Base-by-base conservation (phyloP, 2,113 vertebrate genomes). In the Phalacrocorax brasilianus region DNA sequence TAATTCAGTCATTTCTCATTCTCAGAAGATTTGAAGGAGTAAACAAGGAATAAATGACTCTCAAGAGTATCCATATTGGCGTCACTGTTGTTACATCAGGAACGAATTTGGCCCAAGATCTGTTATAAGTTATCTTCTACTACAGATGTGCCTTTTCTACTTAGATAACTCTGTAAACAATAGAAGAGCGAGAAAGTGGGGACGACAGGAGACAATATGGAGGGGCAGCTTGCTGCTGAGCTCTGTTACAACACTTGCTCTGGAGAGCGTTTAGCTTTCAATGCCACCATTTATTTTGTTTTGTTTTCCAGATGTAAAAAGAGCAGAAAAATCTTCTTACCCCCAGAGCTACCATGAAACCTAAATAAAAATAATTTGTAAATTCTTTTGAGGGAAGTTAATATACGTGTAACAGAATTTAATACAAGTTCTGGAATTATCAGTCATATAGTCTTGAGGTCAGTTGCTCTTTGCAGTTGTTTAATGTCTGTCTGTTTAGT, bases 1-100 rank as follows among this genome's bases (percentile, higher is more conserved):
- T 96, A 96, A 95, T 96, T 92, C 86, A 70, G 65, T 89, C 59
- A 28, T 95, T 91, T 67, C 89, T 94, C 94, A 83, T 66, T 63
- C 84, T 89, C 85, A 5, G 4, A 96, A 93, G 91, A 77, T 74
- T 55, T 89, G 93, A n/a, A 83, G 81, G 71, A 93, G 26, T 71
- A 95, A 97, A 95, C 71, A 95, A 91, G 42, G 67, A 85, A 33
- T 55, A 88, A 91, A 96, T 63, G 10, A 8, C 67, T 91, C 95
- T 95, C 74, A 62, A 50, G 86, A 59, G 89, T 47, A 77, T 33
- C 66, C 81, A 47, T 33, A 14, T 4, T 95, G 91, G 75, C 81
- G n/a, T 97, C 95, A 95, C 62, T 55, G 80, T 72, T 58, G 28
- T 82, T 72, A 47, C 81, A 85, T 63, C 93, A 94, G 59, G 71